phyloP scores from a whole-genome alignment of 2,888 invertebrate species.

The Dryomyza anilis region DNA sequence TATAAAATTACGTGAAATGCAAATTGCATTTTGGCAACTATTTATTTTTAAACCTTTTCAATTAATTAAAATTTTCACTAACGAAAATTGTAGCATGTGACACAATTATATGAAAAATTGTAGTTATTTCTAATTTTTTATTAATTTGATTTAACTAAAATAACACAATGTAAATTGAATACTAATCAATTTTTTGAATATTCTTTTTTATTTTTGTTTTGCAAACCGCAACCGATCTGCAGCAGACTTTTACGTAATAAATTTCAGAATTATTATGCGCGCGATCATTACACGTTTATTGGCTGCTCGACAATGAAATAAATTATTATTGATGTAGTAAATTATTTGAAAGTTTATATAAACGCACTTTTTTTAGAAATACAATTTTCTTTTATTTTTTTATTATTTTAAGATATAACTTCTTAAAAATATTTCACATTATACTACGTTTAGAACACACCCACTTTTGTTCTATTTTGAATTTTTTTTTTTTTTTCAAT shows the following conservation, averaged over 20 bases:
- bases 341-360: no score
- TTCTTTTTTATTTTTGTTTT: neutral
- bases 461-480: neutral
- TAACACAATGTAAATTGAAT: neutral
- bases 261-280: neutral
- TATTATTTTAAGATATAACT: neutral
- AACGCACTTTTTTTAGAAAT: neutral
- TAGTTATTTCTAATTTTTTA: no score
- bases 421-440: neutral
- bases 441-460: neutral
- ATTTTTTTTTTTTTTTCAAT: neutral
- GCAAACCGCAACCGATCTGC: neutral
- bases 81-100: no score
- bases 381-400: neutral
- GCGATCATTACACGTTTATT: no score
- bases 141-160: no score
- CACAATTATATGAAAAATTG: no score
- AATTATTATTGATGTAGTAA: no score
- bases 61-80: no score
- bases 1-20: no score
- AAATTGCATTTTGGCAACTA: no score
- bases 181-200: neutral
- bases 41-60: no score
- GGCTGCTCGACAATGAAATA: no score
- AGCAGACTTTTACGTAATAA: constrained; percentile 17